phyloP scores from a whole-genome alignment of 2,113 vertebrate genomes.

The Pluvialis apricaria region DNA sequence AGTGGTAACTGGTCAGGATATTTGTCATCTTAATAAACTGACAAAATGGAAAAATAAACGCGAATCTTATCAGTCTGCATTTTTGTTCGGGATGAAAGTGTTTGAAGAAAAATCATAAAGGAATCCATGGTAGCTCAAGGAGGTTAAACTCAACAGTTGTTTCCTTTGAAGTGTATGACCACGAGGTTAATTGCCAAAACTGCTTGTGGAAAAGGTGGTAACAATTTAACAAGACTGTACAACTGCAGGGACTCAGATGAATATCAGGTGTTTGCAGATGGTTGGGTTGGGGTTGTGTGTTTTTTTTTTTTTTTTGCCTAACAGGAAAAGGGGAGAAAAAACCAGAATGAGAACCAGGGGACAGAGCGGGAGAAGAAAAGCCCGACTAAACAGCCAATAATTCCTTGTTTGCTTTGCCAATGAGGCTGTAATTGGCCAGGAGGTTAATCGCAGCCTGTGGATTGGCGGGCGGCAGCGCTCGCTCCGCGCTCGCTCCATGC shows the following conservation, averaged over 20 bases:
- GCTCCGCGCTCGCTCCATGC: conserved; percentile 69
- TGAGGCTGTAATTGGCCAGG: conserved; percentile 87
- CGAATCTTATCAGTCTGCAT: conserved; percentile 70
- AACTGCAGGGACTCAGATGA: conserved; percentile 78
- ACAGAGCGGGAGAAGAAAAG: conserved; percentile 72
- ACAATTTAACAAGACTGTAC: conserved; percentile 94
- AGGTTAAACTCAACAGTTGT: conserved; percentile 90
- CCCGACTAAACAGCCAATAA: conserved; percentile 85
- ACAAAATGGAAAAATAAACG: conserved; percentile 71
- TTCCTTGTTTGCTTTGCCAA: conserved; percentile 95
- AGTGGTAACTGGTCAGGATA: not conserved
- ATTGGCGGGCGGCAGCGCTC: conserved; percentile 76
- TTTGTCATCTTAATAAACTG: conserved; percentile 73
- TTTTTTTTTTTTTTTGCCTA: conserved; percentile 40
- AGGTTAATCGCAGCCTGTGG: conserved; percentile 79
- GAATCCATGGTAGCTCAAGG: conserved; percentile 79
- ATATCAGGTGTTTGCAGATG: conserved; percentile 97
- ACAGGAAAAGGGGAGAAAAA: conserved; percentile 70
- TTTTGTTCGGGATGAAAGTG: conserved; percentile 82
- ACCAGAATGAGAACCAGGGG: conserved; percentile 68
- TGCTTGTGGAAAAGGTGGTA: conserved; percentile 97
- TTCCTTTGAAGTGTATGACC: conserved; percentile 91
- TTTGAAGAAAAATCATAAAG: conserved; percentile 83
- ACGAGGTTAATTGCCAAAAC: conserved; percentile 93
- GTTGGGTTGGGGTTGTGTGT: not conserved